These are phyloP conservation scores for Pycnomerus fuliginosus DNA, from an alignment of 2,888 invertebrate genomes.

Conservation along the genomic window DNA sequence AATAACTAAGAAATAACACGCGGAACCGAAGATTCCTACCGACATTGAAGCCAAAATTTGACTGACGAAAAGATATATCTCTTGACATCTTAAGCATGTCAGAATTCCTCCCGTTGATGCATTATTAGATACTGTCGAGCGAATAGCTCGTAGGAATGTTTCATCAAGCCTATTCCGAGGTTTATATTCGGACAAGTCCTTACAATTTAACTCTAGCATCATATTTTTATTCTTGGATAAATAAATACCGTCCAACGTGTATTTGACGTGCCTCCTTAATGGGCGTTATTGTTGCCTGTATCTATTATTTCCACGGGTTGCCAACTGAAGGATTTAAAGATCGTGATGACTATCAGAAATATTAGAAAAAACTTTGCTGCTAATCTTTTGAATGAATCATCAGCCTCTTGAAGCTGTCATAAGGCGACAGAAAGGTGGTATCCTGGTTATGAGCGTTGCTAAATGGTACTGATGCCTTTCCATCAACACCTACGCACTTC, in stretches of 20 bases:
- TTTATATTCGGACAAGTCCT: too few relatives aligned
- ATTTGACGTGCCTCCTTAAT: conserved; percentile 14
- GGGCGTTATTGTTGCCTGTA: conserved; percentile 13
- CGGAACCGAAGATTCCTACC: too few relatives aligned
- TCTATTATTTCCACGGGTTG: conserved; percentile 15
- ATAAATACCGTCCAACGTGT: conserved; percentile 10
- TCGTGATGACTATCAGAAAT: background rate
- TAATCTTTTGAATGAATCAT: too few relatives aligned
- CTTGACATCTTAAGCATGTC: conserved; percentile 8
- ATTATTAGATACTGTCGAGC: conserved; percentile 15
- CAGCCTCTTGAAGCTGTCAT: too few relatives aligned
- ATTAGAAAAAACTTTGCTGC: too few relatives aligned
- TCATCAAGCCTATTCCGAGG: conserved; percentile 7
- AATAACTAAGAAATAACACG: too few relatives aligned
- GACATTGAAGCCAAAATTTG: conserved; percentile 8
- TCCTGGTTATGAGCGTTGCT: too few relatives aligned
- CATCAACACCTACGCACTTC: too few relatives aligned
- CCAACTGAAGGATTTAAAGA: conserved; percentile 3
- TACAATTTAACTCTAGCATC: too few relatives aligned
- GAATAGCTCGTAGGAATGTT: too few relatives aligned
- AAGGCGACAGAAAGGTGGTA: too few relatives aligned
- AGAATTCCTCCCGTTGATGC: conserved; percentile 15
- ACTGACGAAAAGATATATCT: conserved; percentile 9
- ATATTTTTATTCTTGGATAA: conserved; percentile 16
- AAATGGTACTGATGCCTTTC: too few relatives aligned